These are phyloP conservation scores for Palythoa grandiflora DNA, from an alignment of 92 coral and sea anemone species.

Conservation along the genomic window DNA sequence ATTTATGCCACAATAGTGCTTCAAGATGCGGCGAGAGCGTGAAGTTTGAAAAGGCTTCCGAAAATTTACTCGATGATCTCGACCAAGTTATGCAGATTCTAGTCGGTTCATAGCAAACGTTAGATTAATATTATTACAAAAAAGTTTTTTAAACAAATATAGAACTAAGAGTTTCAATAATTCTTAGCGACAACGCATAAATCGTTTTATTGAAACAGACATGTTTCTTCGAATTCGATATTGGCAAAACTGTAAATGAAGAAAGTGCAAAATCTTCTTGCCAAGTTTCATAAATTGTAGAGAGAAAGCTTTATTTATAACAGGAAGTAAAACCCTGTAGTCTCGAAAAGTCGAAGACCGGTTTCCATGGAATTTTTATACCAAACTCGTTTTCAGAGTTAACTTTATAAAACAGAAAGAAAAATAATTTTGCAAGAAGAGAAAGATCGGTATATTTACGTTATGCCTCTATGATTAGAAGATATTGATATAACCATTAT, in stretches of 20 bases:
- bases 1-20: slow-evolving; percentile 57
- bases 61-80: slow-evolving; percentile 83
- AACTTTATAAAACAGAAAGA: background rate
- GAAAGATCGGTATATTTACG: background rate
- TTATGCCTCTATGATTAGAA: background rate
- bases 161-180: background rate
- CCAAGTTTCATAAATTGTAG: slow-evolving; percentile 26
- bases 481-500: too few species aligned
- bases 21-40: slow-evolving; percentile 86
- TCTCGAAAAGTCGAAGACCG: background rate
- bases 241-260: background rate
- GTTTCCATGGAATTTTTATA: background rate
- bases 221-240: background rate
- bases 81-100: slow-evolving; percentile 99
- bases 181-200: background rate
- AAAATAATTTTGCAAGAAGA: slow-evolving; percentile 17
- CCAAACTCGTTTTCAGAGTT: background rate
- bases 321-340: background rate
- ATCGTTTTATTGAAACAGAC: slow-evolving; percentile 1
- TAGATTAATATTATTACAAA: background rate
- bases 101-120: slow-evolving; percentile 78
- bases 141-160: background rate
- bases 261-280: background rate
- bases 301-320: slow-evolving; percentile 42
- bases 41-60: slow-evolving; percentile 78